A percentile compares a stretch with the other conserved stretches of the same genome.
phyloP scores from a whole-genome alignment of 2,888 invertebrate genomes.

The Sepiola atlantica region DNA sequence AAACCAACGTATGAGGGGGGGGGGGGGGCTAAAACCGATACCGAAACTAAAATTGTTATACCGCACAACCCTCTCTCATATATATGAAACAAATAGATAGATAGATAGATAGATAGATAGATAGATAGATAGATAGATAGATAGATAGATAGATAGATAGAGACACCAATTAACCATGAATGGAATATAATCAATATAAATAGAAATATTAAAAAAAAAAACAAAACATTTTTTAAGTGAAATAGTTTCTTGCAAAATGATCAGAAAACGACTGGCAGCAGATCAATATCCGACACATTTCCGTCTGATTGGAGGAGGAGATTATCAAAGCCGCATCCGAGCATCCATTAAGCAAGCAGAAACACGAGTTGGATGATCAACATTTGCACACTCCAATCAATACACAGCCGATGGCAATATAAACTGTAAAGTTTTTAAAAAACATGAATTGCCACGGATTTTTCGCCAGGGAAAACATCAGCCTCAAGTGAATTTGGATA shows the following conservation, averaged over 20 bases:
- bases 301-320: not conserved
- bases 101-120: too few relatives aligned
- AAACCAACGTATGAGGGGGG: too few relatives aligned
- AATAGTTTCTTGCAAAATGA: not conserved
- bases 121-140: too few relatives aligned
- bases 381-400: not conserved
- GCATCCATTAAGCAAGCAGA: not conserved
- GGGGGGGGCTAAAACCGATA: too few relatives aligned
- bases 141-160: too few relatives aligned
- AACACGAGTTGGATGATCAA: not conserved
- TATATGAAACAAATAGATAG: too few relatives aligned
- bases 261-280: not conserved
- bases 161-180: not conserved
- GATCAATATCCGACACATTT: constrained; percentile 32
- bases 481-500: not conserved
- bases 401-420: not conserved
- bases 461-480: not conserved
- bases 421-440: not conserved
- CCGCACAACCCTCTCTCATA: too few relatives aligned
- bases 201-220: not conserved
- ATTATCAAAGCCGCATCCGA: not conserved
- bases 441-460: not conserved
- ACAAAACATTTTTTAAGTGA: not conserved
- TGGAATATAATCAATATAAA: not conserved
- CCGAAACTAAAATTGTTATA: too few relatives aligned